Percentiles rank a stretch among this genome's conserved stretches.
Evolutionary conservation across 1,140 invertebrate genomes (phyloP).

Genomic region (Drosophila lacertosa): DNA sequence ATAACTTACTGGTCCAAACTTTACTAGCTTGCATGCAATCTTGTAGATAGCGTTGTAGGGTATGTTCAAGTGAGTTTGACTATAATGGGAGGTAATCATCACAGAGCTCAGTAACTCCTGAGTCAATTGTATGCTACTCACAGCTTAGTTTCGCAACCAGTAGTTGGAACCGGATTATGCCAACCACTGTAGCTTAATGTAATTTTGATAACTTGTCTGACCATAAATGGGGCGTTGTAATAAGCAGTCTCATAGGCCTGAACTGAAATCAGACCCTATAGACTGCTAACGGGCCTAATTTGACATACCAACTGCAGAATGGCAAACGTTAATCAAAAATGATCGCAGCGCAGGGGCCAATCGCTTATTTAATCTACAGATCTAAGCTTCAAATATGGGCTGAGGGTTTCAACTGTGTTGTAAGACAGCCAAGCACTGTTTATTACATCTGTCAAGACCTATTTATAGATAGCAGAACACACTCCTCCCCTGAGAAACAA

Average conservation of each 20-base stretch:
- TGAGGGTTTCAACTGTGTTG: not conserved
- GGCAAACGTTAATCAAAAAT: constrained; percentile 55
- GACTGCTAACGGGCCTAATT: constrained; percentile 48
- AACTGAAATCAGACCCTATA: not conserved
- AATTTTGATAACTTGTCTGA: constrained; percentile 43
- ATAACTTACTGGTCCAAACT: not conserved
- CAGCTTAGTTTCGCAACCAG: not conserved
- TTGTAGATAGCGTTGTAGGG: not conserved
- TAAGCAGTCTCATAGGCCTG: constrained; percentile 27
- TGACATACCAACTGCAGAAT: constrained; percentile 54
- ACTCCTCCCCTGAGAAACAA: not conserved
- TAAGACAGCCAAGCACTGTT: constrained; percentile 20
- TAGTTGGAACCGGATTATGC: not conserved
- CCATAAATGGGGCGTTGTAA: constrained; percentile 66
- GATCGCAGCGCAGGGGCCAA: constrained; percentile 6
- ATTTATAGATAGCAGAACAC: constrained; percentile 65
- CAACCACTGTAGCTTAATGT: constrained; percentile 60
- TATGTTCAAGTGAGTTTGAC: not conserved
- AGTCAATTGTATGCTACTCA: not conserved
- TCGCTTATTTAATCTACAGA: constrained; percentile 23
- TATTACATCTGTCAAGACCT: constrained; percentile 44
- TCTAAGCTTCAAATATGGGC: constrained; percentile 46
- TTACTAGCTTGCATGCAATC: no score
- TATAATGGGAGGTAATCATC: not conserved
- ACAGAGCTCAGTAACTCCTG: not conserved